Conservation (phyloP, 2,888 invertebrate genomes). For the Abscondita cerata region DNA sequence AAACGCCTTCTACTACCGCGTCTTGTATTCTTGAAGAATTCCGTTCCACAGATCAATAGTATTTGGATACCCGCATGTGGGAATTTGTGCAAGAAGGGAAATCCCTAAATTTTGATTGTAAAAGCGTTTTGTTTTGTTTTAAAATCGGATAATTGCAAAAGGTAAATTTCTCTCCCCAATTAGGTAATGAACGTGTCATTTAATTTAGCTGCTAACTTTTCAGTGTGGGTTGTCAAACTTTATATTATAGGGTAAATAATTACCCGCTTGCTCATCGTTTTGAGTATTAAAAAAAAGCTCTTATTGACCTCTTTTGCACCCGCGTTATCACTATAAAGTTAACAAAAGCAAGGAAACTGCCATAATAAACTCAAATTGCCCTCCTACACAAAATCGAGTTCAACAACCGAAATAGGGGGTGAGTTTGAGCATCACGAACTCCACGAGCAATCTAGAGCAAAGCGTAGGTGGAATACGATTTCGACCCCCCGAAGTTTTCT, state of each 20-base stretch:
- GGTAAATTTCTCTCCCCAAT: no score
- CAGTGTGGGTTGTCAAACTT: no score
- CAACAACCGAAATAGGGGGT: constrained; percentile 32
- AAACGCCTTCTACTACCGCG: constrained; percentile 14
- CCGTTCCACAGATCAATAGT: not conserved
- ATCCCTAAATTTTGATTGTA: no score
- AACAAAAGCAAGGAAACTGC: constrained; percentile 23
- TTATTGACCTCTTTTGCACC: constrained; percentile 2
- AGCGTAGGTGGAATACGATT: constrained; percentile 30
- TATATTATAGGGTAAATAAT: no score
- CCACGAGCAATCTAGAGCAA: constrained; percentile 14
- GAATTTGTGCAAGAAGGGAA: not conserved
- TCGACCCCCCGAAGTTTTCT: constrained; percentile 21
- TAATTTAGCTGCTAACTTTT: no score
- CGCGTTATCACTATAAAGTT: constrained; percentile 14
- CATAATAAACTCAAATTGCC: constrained; percentile 28
- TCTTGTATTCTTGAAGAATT: not conserved
- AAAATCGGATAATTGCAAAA: no score
- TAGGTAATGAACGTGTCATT: no score
- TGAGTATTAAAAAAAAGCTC: not conserved
- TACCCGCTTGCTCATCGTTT: no score
- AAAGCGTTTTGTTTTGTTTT: no score
- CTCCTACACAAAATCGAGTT: constrained; percentile 25
- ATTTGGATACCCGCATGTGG: not conserved
- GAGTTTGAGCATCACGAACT: constrained; percentile 14